Evolutionary conservation across 2,113 vertebrate species (phyloP).

Genomic region (Cryptoleucopteryx plumbea): DNA sequence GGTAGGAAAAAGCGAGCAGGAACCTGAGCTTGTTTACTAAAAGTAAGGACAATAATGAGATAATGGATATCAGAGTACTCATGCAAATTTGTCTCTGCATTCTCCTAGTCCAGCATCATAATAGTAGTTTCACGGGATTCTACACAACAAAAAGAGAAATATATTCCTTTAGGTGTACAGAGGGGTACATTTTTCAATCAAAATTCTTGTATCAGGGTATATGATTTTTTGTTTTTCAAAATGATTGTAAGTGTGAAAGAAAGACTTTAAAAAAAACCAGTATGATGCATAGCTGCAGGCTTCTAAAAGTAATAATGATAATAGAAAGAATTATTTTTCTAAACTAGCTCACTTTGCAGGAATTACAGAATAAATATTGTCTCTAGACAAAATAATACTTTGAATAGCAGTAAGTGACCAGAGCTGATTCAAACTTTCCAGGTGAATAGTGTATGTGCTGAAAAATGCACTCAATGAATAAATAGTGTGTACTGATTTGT

Average conservation of each 20-base stretch:
- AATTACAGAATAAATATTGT: slow-evolving; percentile 6
- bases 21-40: background rate
- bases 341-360: background rate
- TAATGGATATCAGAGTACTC: background rate
- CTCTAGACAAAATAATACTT: background rate
- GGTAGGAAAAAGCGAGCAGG: background rate
- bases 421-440: slow-evolving; percentile 15
- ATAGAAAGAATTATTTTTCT: background rate
- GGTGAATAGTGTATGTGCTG: background rate
- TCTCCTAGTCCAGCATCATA: background rate
- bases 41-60: background rate
- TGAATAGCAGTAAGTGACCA: background rate
- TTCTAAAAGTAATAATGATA: background rate
- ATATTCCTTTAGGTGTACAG: background rate
- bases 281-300: background rate
- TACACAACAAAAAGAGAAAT: background rate
- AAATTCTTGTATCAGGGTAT: background rate
- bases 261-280: background rate
- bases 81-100: background rate
- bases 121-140: background rate
- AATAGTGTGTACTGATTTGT: background rate
- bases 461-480: slow-evolving; percentile 11
- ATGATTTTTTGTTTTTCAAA: background rate
- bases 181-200: background rate
- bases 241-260: background rate